Evolutionary conservation across 2,113 vertebrate genomes (phyloP), one percentile per base, ranked within the genome.

Genomic region (Aramus guarauna): DNA sequence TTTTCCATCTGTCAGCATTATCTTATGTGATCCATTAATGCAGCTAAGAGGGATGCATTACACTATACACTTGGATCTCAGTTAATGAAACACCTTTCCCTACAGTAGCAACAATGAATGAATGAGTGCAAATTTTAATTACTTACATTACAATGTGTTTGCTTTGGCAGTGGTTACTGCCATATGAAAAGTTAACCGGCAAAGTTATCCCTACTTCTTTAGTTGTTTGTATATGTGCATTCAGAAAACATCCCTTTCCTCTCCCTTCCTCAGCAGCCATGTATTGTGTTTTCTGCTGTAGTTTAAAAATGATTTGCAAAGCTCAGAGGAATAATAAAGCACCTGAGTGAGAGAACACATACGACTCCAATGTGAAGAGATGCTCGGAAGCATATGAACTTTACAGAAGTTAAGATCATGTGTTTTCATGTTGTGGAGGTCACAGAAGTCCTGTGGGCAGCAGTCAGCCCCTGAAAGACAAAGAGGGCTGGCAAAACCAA

Each of bases 1-100:
- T 97, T 97, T 89, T 96, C 95, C 76, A 88, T 97, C 93, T 96
- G 90, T 85, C 77, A 95, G 15, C 72, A 45, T 93, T 94, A 76
- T 87, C 92, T 77, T 95, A 30, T 15, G 5, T 63, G 76, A 93
- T 91, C 56, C 71, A 63, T 88, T 97, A 93, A 94, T 96, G 81
- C 69, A 88, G 19, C 82, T 89, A 68, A 86, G 90, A 95, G 85
- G 55, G 64, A 75, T 92, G 32, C 47, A 47, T 83, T 94, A 29
- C 59, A 64, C 67, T 43, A 36, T 76, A 30, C n/a, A 58, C 75
- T 93, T 85, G 83, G 36, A 85, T 48, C 43, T 95, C 93, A 29
- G 32, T 60, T 95, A 92, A 96, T 60, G 72, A 97, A 60, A 87
- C 36, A 59, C 80, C 88, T 93, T 94, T 85, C 94, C 84, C 95